Conservation (phyloP, 2,113 vertebrate genomes). For the Vulpes vulpes region DNA sequence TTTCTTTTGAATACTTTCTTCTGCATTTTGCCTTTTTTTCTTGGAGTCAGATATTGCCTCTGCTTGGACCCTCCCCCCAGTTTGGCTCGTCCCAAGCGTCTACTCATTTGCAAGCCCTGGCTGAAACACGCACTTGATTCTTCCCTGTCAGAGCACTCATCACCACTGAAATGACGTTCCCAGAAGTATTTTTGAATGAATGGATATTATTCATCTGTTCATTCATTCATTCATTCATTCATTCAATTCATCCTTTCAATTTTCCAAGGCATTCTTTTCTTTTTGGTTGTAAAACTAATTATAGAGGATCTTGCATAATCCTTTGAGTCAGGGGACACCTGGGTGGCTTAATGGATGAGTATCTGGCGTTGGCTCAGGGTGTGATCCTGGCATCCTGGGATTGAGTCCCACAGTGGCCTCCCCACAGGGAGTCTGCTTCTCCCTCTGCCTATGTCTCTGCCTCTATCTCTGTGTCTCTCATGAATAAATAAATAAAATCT, state of each 20-base stretch:
- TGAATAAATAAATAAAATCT: too few relatives aligned
- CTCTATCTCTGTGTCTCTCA: too few relatives aligned
- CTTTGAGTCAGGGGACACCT: not conserved
- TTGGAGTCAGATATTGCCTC: not conserved
- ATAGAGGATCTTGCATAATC: not conserved
- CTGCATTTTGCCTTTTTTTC: not conserved
- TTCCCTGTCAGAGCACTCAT: not conserved
- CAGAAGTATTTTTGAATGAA: slow-evolving; percentile 3
- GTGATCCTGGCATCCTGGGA: too few relatives aligned
- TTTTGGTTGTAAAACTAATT: slow-evolving; percentile 38
- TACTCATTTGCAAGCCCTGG: not conserved
- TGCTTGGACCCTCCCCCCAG: not conserved
- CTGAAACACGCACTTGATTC: not conserved
- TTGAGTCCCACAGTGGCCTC: too few relatives aligned
- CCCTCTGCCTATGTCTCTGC: too few relatives aligned
- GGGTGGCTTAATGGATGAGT: too few relatives aligned
- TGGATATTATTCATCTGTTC: not conserved
- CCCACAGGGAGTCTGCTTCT: too few relatives aligned
- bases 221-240: not conserved
- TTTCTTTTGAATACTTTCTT: slow-evolving; percentile 2
- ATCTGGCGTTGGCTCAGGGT: too few relatives aligned
- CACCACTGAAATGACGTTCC: not conserved
- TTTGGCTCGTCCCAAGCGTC: not conserved
- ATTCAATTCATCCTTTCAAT: not conserved
- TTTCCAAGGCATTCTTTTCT: slow-evolving; percentile 5